Base-by-base conservation (phyloP, 2,797 vertebrate species). In the Ctenochaetus hawaiiensis region DNA sequence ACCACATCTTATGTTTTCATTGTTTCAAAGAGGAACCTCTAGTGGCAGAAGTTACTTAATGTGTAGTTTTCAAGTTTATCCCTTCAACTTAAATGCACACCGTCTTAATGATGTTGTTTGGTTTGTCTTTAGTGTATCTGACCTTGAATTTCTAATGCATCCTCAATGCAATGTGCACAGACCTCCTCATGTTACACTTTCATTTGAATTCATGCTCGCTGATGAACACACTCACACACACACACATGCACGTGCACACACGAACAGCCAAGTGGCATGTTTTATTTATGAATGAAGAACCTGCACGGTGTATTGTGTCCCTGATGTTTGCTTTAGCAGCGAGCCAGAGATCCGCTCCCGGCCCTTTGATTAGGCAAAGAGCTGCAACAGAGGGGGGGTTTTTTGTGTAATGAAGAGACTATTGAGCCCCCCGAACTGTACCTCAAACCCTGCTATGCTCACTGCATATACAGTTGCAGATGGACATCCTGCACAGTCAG, bases 331-430 rank as follows among this genome's bases (percentile, higher is more conserved):
- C 90, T 87, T 88, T 90, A 78, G 89, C 81, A 71, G 83, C 51
- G 39, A 88, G 88, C 92, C 94, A 89, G 88, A 92, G 89, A 89
- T 94, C 93, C 57, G 88, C 90, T 89, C 93, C 93, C 85, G 84
- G 85, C 91, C 93, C 94, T 95, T 94, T 96, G 94, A 95, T 97
- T 96, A 95, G 89, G 88, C 89, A 37, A 87, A 86, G 90, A 91
- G 95, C 89, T 94, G 94, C 94, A 85, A 92, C 95, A 87, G 93
- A 70, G 90, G 84, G 61, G 53, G 23, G 84, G 93, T 67, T 53
- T 90, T 69, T 91, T 94, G 94, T 91, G 94, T 95, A 95, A 94
- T 93, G 95, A 94, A 96, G 93, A 96, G 95, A 96, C 97, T 96
- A 96, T 95, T 87, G 86, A 87, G 91, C 82, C 87, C 90, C 77